These are phyloP conservation scores for Antennarius striatus DNA, from an alignment of 2,113 vertebrate genomes.

Conservation along the genomic window DNA sequence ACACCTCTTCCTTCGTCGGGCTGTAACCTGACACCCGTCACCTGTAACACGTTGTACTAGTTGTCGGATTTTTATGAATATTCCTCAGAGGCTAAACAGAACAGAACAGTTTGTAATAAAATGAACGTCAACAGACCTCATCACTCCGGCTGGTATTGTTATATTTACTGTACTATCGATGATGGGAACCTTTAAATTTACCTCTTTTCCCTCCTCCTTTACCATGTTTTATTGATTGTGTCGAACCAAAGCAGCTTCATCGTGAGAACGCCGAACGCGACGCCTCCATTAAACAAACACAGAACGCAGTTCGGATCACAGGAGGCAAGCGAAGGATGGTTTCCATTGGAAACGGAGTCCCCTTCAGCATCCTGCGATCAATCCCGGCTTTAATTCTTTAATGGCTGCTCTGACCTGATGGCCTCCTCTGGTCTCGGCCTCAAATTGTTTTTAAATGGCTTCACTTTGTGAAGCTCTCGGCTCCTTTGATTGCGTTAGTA, in stretches of 20 bases:
- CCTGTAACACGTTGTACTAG: constrained; percentile 14
- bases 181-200: no score
- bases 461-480: constrained; percentile 56
- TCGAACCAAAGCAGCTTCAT: background rate
- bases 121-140: background rate
- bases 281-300: background rate
- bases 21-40: constrained; percentile 46
- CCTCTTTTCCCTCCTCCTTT: no score
- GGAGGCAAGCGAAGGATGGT: background rate
- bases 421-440: constrained; percentile 48
- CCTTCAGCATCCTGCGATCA: constrained; percentile 49
- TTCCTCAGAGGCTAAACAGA: constrained; percentile 28
- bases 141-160: no score
- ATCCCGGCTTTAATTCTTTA: constrained; percentile 64
- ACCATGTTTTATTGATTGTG: background rate
- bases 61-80: constrained; percentile 3
- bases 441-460: constrained; percentile 68
- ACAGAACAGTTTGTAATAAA: background rate
- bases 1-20: background rate
- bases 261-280: background rate
- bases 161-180: no score
- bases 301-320: constrained; percentile 12
- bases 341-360: constrained; percentile 42
- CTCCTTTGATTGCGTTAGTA: constrained; percentile 65
- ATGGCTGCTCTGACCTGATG: constrained; percentile 62